Evolutionary conservation across 2,797 vertebrate species (phyloP), one percentile per base, ranked within the genome.

Genomic region (Hypotaenidia philippensis): DNA sequence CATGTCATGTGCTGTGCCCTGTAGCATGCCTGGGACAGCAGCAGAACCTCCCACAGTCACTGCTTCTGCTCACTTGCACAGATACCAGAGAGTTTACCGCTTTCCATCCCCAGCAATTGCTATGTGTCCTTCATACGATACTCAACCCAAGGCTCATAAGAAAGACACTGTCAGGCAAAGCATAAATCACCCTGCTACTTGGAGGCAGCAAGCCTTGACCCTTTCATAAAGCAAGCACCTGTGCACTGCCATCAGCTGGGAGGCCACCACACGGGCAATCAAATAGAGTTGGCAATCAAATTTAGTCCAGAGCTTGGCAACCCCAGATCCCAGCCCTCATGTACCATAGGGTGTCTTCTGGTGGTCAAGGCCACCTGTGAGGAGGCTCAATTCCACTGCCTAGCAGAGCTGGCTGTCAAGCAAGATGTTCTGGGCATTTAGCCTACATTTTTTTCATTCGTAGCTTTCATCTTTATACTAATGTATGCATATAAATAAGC

Each of bases 401-500:
- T 75, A 45, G 27, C 26, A 55, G 92, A 94, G 22, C 31, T 78
- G 29, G 7, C 27, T 83, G 56, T 47, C 34, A 87, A 45, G 56
- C 52, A 76, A 19, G 3, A 87, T 86, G 68, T n/a, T 86, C 66
- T 60, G 40, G 47, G 74, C 53, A 89, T 56, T 80, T 55, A 85
- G 79, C 65, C 50, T 86, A 91, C 59, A 64, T 87, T 87, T 90
- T 76, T 38, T 76, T 38, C 23, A 26, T 60, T 56, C 0, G 0
- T 61, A 52, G 80, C 83, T 92, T 83, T 78, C 38, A 41, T 16
- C 14, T 88, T 93, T 50, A 34, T 68, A 78, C 15, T 78, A 75
- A 91, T 75, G 55, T 76, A 93, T 84, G 86, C 70, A 87, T 83
- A 89, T 77, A 90, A 87, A 90, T 78, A 79, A 81, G 72, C 87